Base-by-base conservation (phyloP, 2,888 invertebrate genomes). In the Metacarcinus magister region DNA sequence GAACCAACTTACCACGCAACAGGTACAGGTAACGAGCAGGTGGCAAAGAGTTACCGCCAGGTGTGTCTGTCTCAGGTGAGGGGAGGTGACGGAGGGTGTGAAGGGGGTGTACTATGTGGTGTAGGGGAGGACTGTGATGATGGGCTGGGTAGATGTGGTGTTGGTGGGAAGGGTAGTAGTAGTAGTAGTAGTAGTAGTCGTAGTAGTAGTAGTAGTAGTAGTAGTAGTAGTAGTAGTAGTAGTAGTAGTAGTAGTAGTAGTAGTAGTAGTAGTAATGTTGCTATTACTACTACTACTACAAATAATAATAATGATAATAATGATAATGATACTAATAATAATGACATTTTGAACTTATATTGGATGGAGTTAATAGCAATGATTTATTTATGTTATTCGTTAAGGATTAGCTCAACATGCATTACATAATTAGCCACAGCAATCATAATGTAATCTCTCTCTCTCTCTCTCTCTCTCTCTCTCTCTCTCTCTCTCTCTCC, bases 401-500 rank as follows among this genome's bases (percentile, higher is more conserved):
- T 60, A 16, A 60, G 60, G 23, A 60, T 19, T 19, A 60, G 16
- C 60, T 60, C 60, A 4, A 60, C 23, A 60, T 60, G 19, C 60
- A 19, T 4, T 4, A 60, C 2, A 2, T 60, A 16, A 60, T 60
- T 60, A 60, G 60, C 19, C 16, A 60, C 19, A 19, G 16, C 19
- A 60, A 19, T 60, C 19, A 60, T 8, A 23, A 8, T 60, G 75
- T 8, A 67, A 67, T 67, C 19, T 19, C n/a, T n/a, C 75, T 28
- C 28, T 32, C 87, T 87, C 87, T 87, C 87, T 87, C 87, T 87
- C 87, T 87, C 87, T 87, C 87, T 87, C 87, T 87, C 87, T 87
- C 87, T 87, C 87, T 87, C 87, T 87, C 87, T 87, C 87, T 87
- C 87, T 87, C 87, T 87, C 87, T 87, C 87, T 87, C 87, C 87